Base-by-base conservation (phyloP, 2,113 vertebrate species). In the Pipa parva region DNA sequence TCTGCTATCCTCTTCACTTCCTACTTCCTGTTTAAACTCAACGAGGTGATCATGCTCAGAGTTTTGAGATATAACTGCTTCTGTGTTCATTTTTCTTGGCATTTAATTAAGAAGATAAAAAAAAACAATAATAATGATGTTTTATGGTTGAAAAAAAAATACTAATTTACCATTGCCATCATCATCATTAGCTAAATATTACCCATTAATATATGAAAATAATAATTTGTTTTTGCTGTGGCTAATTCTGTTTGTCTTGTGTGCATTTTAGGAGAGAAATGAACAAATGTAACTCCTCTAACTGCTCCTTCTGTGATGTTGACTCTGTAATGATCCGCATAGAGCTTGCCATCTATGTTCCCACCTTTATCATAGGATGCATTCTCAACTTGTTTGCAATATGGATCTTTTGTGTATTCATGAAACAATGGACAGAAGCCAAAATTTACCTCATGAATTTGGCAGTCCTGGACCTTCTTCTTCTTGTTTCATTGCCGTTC, bases 401-500 rank as follows among this genome's bases (percentile, higher is more conserved):
- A 63, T 10, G 1, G 0, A 74, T 89, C 37, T 94, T 96, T 75
- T 85, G 85, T 25, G 0, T 63, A 61, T 73, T 84, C 54, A 81
- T 93, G 68, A 85, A 71, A 29, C 92, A 86, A 77, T 86, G 87
- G 64, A 88, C 76, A 0, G 92, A 89, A 76, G 89, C 92, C 5
- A 88, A 82, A 0, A 90, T 95, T 75, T 97, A 92, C 80, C 93
- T 97, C 91, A 91, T 90, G 74, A 97, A 82, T 63, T 78, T 98
- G 39, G 90, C 85, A 0, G 22, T 93, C 39, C 89, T 93, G 17
- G 93, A 98, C 24, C 18, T 94, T 22, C 76, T 95, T 15, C 81
- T 95, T 25, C 83, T 98, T 28, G 76, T 93, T 20, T 92, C 87
- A 0, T 84, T 98, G 21, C 92, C 90, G 0, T 89, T 91, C 73